These are phyloP conservation scores for Saxicola maurus DNA, from an alignment of 2,797 vertebrate species.

Conservation along the genomic window DNA sequence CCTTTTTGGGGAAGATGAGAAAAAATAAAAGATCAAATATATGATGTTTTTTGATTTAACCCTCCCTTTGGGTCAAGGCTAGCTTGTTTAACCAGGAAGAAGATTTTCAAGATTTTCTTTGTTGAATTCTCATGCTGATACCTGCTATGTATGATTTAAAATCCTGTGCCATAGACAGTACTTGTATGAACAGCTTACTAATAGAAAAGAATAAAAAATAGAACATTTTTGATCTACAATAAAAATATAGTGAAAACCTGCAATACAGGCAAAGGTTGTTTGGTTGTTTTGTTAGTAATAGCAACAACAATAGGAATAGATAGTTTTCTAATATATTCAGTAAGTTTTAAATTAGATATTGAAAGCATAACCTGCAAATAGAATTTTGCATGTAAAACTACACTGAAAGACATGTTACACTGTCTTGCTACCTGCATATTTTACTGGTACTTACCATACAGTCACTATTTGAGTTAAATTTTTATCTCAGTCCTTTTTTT, in stretches of 20 bases:
- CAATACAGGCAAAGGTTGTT: background rate
- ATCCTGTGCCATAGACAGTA: background rate
- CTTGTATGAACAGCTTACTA: background rate
- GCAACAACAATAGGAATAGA: background rate
- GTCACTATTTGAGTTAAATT: background rate
- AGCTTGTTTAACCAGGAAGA: background rate
- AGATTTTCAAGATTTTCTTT: background rate
- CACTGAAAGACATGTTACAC: background rate
- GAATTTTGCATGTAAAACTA: background rate
- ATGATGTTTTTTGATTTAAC: background rate
- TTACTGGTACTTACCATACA: background rate
- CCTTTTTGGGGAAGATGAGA: background rate
- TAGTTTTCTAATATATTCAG: background rate
- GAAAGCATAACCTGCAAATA: background rate
- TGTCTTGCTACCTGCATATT: background rate
- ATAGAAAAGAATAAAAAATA: background rate
- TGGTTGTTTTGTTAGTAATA: background rate
- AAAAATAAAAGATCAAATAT: background rate
- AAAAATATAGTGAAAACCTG: background rate
- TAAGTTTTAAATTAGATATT: background rate
- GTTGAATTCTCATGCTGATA: background rate
- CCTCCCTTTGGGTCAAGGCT: background rate
- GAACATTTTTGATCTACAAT: background rate
- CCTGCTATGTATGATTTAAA: background rate
- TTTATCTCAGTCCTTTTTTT: constrained; percentile 12